Evolutionary conservation across 2,888 invertebrate genomes (phyloP).

Genomic region (Bimastos eiseni): DNA sequence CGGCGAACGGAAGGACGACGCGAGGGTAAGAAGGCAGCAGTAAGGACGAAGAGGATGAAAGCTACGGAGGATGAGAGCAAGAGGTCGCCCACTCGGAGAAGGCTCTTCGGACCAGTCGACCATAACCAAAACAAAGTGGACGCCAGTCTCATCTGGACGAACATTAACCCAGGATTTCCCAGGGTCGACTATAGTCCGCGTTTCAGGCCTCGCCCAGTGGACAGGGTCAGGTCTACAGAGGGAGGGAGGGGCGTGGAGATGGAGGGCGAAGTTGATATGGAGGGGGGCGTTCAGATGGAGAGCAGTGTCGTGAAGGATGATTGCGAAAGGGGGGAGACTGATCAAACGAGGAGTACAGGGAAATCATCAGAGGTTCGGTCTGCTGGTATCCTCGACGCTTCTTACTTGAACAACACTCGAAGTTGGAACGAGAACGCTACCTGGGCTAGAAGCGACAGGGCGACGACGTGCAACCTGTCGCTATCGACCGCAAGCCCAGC

Average conservation of each 20-base stretch:
- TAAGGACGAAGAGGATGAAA: not conserved
- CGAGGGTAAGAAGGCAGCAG: too few species aligned
- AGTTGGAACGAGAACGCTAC: not conserved
- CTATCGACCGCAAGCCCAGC: not conserved
- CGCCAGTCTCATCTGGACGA: constrained; percentile 16
- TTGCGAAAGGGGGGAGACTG: not conserved
- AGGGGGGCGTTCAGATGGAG: not conserved
- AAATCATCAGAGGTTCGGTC: not conserved
- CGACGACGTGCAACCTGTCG: not conserved
- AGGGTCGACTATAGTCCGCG: constrained; percentile 21
- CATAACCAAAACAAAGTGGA: constrained; percentile 23
- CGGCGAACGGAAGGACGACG: not conserved
- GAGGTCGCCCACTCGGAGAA: not conserved
- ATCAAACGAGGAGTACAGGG: not conserved
- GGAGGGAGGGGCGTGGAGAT: not conserved
- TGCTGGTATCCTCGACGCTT: not conserved
- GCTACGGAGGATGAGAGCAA: not conserved
- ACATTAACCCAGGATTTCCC: not conserved
- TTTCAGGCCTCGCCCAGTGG: not conserved
- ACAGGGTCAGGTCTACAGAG: not conserved
- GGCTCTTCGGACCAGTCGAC: constrained; percentile 17
- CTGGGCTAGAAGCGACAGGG: not conserved
- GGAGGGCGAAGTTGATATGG: not conserved
- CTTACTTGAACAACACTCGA: not conserved
- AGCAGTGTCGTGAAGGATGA: not conserved